Base-by-base conservation (phyloP, 2,888 invertebrate genomes). In the Drosophila macrospina region DNA sequence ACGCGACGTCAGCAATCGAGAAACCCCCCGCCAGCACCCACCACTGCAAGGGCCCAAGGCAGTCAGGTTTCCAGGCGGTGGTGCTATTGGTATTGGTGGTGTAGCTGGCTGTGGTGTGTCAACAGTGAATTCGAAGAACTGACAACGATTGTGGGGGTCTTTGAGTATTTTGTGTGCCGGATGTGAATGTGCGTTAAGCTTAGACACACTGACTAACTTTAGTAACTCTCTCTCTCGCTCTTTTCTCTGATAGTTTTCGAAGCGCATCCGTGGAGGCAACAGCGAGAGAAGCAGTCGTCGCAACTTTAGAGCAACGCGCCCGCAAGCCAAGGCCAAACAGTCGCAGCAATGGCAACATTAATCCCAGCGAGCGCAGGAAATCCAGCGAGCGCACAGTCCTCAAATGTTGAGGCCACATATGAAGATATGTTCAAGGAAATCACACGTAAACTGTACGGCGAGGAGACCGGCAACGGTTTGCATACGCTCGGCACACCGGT, bases 401-500 rank as follows among this genome's bases (percentile, higher is more conserved):
- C 92, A 89, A 92, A 92, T 92, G 92, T 92, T 89, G 92, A 92
- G 91, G 92, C 92, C 80, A 90, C 92, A 76, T 92, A 92, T 90
- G 92, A 93, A 93, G 92, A 93, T 93, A 91, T 94, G 94, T 93
- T 94, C 71, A 97, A 97, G 92, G 97, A 97, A 94, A 97, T 97
- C 91, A 97, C 97, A 73, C 95, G 97, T 92, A 97, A 97, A 93
- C 93, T 97, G 80, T 97, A 97, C 93, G 97, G 97, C 74, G 97
- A 97, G 92, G 97, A 97, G 92, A 92, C 92, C 89, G 92, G 92
- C 74, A 92, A 92, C 91, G 92, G 92, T 82, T 90, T 92, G 78
- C 92, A 92, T 76, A 92, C 92, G 65, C 89, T 92, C 79, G 92
- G 92, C 60, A 92, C 92, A 76, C 92, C 92, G 76, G 92, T 92